Conservation (phyloP, 1,140 invertebrate species). For the Atta cephalotes region DNA sequence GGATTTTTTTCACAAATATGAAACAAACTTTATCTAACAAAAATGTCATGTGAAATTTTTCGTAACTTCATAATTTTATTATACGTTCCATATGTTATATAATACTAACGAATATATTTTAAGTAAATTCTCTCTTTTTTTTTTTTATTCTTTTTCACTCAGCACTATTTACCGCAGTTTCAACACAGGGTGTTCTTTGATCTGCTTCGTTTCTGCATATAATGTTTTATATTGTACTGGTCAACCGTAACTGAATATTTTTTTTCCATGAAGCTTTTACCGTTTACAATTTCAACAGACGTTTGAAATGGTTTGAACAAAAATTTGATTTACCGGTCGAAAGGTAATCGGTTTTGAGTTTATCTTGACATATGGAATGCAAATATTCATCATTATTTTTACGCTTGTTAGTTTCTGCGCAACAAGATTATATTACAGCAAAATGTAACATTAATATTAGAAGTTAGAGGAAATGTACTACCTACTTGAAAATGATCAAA, state of each 20-base stretch:
- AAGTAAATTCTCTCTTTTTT: neutral
- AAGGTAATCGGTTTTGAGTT: slow-evolving; percentile 21
- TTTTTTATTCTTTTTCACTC: neutral
- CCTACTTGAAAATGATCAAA: too few species aligned
- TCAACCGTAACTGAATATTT: neutral
- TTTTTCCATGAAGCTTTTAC: neutral
- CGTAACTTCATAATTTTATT: neutral
- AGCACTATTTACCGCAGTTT: neutral
- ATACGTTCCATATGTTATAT: too few species aligned
- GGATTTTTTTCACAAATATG: neutral
- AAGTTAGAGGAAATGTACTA: neutral
- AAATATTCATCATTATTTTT: slow-evolving; percentile 19
- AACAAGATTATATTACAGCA: slow-evolving; percentile 21
- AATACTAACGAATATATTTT: neutral
- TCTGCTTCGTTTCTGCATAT: neutral
- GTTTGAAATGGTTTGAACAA: slow-evolving; percentile 2
- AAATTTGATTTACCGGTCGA: slow-evolving; percentile 32
- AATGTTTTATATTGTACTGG: neutral
- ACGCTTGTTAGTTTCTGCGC: neutral
- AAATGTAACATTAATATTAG: neutral
- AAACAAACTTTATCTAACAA: neutral
- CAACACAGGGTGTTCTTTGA: neutral
- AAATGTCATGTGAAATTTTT: neutral
- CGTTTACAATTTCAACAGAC: slow-evolving; percentile 17
- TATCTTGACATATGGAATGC: slow-evolving; percentile 5